A percentile compares a stretch with the other conserved stretches of the same genome.
These are phyloP conservation scores for Spodoptera frugiperda DNA, from an alignment of 1,140 invertebrate species.

Conservation along the genomic window DNA sequence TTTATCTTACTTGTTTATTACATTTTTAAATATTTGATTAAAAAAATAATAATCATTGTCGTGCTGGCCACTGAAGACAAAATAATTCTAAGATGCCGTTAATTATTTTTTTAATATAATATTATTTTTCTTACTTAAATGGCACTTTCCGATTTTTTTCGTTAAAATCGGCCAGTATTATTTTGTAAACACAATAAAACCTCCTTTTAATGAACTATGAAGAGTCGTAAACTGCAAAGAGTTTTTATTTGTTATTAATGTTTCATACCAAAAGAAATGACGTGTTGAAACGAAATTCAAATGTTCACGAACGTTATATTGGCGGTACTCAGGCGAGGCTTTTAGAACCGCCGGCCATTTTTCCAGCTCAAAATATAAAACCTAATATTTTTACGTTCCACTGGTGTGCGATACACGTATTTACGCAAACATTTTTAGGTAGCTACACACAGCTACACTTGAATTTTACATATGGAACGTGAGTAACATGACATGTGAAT, in stretches of 20 bases:
- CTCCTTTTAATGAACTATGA: no score
- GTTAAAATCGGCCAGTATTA: no score
- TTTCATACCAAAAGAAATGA: constrained; percentile 1
- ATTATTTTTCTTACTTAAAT: no score
- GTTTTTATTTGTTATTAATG: neutral
- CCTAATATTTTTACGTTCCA: neutral
- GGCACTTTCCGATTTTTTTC: no score
- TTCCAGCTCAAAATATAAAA: constrained; percentile 22
- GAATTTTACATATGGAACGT: neutral
- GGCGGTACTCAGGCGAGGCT: neutral
- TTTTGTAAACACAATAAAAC: no score
- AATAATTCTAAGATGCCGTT: no score
- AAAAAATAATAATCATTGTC: no score
- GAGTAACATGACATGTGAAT: neutral
- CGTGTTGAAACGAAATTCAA: constrained; percentile 22
- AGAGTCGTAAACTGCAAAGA: no score
- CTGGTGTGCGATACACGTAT: neutral
- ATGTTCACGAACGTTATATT: neutral
- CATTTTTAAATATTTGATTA: no score
- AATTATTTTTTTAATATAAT: no score
- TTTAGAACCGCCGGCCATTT: neutral
- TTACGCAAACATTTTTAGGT: neutral
- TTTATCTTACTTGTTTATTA: no score
- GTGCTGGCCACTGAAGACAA: no score
- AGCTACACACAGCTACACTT: neutral